Base-by-base conservation (phyloP, 2,888 invertebrate species). In the Hirtodrosophila duncani region DNA sequence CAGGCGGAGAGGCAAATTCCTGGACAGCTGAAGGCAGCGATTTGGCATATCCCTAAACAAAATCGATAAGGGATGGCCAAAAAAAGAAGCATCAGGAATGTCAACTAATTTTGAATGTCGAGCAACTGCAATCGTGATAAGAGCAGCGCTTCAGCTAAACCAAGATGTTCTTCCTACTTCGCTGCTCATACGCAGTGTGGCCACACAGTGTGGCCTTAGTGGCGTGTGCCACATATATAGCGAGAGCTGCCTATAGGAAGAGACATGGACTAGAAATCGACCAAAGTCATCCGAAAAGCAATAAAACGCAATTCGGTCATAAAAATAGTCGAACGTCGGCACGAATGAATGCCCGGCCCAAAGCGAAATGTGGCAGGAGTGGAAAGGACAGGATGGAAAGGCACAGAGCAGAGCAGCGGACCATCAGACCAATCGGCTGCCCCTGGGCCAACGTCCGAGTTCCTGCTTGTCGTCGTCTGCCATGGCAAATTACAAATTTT, bases 261-360 rank as follows among this genome's bases (percentile, higher is more conserved):
- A n/a, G n/a, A n/a, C 29, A 49, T 34, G 34, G 30, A 16, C 26
- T 38, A 31, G 43, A 34, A 39, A 44, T 44, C 42, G 61, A 42
- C 37, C 21, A 30, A 37, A 46, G 52, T 38, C 46, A 20, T 37
- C 39, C 52, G 49, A 61, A 65, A 52, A 67, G 82, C 68, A 80
- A 82, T 81, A 83, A 81, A 83, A 80, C 79, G 75, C 82, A 79
- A 74, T 81, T 81, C 67, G 81, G 81, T 78, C 81, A 77, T 77
- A 77, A 77, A 77, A 77, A 77, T 78, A 74, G 80, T 78, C 77
- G 53, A 67, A 77, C 78, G 69, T 66, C 43, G 58, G 29, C 33
- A 26, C 49, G 44, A 63, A 45, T 69, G 48, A 63, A 60, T 59
- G 63, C 42, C 51, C 51, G 45, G 50, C 34, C 34, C 39, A 34